Evolutionary conservation across 2,797 vertebrate species (phyloP).

Genomic region (Hydrolagus colliei): DNA sequence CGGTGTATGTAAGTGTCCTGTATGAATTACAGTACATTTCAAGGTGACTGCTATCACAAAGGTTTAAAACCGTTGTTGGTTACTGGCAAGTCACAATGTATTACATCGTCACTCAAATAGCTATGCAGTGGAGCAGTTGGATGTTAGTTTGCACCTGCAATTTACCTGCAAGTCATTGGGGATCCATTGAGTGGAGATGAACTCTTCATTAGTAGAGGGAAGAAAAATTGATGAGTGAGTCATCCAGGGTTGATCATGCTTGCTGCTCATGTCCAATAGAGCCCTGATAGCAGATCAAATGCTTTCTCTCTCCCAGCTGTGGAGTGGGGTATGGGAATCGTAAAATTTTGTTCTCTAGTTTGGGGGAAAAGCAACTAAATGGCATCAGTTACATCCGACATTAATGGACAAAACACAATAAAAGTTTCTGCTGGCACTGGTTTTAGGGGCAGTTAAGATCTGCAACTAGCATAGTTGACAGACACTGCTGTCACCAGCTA

Average conservation of each 20-base stretch:
- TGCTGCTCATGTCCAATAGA: too few species aligned
- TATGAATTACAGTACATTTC: neutral
- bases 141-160: neutral
- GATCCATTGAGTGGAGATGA: neutral
- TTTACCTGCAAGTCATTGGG: neutral
- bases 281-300: too few species aligned
- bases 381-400: too few species aligned
- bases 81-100: neutral
- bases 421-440: too few species aligned
- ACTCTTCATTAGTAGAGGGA: neutral
- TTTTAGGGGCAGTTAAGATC: too few species aligned
- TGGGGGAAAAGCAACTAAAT: too few species aligned
- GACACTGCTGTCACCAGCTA: too few species aligned
- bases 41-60: neutral
- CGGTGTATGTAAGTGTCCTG: neutral
- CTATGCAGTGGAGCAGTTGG: neutral
- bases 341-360: too few species aligned
- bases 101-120: neutral
- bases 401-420: too few species aligned
- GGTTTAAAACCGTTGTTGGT: neutral
- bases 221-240: neutral
- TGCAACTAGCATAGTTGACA: too few species aligned
- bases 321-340: too few species aligned
- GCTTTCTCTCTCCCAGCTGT: too few species aligned
- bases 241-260: neutral